Evolutionary conservation across 2,113 vertebrate species (phyloP).

Genomic region (Myrmophylax atrothorax): DNA sequence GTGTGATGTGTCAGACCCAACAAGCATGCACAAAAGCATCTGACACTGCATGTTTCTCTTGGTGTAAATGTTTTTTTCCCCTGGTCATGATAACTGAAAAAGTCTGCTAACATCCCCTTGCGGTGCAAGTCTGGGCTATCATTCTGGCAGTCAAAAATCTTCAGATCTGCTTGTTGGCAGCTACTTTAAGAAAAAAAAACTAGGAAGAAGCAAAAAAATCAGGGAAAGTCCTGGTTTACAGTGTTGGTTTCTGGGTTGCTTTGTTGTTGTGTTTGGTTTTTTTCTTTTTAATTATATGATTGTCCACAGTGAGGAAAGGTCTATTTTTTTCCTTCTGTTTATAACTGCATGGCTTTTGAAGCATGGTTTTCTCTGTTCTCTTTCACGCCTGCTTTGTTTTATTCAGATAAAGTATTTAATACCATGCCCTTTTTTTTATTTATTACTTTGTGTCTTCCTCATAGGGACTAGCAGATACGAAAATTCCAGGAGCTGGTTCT

Average conservation of each 20-base stretch:
- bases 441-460: not conserved
- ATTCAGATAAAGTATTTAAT: not conserved
- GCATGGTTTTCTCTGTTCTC: not conserved
- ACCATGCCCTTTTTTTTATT: not conserved
- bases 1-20: constrained; percentile 1
- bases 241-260: rapidly evolving
- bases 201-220: not conserved
- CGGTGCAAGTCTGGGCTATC: not conserved
- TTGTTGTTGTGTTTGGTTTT: not conserved
- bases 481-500: constrained; percentile 75
- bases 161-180: not conserved
- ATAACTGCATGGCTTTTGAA: not conserved
- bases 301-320: not conserved
- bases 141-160: not conserved
- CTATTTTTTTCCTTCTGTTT: not conserved
- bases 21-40: not conserved
- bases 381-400: not conserved
- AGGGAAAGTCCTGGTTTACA: not conserved
- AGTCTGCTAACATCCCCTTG: not conserved
- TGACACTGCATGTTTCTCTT: not conserved
- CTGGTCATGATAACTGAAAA: not conserved
- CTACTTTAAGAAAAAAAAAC: not conserved
- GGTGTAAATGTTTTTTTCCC: not conserved
- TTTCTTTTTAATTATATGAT: not conserved
- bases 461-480: constrained; percentile 87